Evolutionary conservation across 1,140 invertebrate genomes (phyloP), one percentile per base, ranked within the genome.

Genomic region (Euwallacea fornicatus): DNA sequence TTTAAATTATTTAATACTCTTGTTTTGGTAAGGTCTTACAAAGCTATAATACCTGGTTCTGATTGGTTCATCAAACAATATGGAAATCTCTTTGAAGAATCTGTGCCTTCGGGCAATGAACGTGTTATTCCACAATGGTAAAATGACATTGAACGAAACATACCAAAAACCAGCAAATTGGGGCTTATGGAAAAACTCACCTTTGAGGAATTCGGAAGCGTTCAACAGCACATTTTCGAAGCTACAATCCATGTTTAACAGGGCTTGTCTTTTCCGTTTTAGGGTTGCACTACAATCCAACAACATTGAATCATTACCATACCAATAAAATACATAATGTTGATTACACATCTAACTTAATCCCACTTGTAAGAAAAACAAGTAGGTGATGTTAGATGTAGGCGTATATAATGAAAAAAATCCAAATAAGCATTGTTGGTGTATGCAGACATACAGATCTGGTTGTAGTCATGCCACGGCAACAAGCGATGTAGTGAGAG

Each of bases 141-240:
- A 50, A 50, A 6, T 50, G 21, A 33, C 21, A 50, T 50, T 50
- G 9, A 11, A 50, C 13, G 7, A 50, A 50, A 50, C 13, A 11
- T 4, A 11, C 13, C 13, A 50, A 50, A 50, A 10, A 2, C 9
- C 13, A 11, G 46, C 46, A 11, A 50, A 13, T 50, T 13, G 21
- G 21, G 4, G 21, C 21, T 33, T 33, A 4, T 33, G 21, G 21
- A 33, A 50, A 50, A 50, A 42, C 73, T 78, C 82, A 86, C 85
- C 84, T 83, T 84, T 85, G 60, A 87, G 83, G 73, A 86, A 85
- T 78, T 87, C 85, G 16, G 83, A 82, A 16, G 85, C 82, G 72
- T 82, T 84, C 16, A 86, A 80, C 71, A 86, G 74, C 64, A 85
- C 76, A 71, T 84, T 84, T 63, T 81, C 81, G 71, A 76, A 79